A percentile compares a stretch with the other conserved stretches of the same genome.
These are phyloP conservation scores for Meiosimyza decipiens DNA, from an alignment of 2,888 invertebrate species.

Conservation along the genomic window DNA sequence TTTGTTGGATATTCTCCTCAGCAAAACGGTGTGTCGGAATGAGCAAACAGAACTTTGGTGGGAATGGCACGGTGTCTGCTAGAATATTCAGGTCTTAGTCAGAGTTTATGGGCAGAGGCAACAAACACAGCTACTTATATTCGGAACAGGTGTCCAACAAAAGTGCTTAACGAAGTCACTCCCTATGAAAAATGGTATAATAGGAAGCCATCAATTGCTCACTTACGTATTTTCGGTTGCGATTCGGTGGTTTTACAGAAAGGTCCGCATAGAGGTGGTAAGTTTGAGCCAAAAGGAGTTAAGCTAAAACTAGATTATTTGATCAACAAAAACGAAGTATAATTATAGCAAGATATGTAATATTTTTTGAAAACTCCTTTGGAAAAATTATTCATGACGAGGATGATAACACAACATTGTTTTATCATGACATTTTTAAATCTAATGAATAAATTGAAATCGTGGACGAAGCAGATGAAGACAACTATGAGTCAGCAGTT, in stretches of 20 bases:
- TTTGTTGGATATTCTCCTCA: slow-evolving; percentile 43
- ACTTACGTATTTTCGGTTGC: slow-evolving; percentile 38
- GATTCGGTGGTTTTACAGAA: slow-evolving; percentile 39
- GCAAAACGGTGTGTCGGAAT: slow-evolving; percentile 47
- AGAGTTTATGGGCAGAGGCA: slow-evolving; percentile 45
- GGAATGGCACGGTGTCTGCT: slow-evolving; percentile 46
- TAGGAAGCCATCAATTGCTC: too few species aligned
- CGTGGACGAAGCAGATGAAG: too few species aligned
- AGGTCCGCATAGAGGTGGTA: slow-evolving; percentile 34
- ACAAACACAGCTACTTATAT: slow-evolving; percentile 44
- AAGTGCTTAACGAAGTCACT: slow-evolving; percentile 38
- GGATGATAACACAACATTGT: too few species aligned
- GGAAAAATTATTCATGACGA: slow-evolving; percentile 8
- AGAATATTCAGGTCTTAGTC: slow-evolving; percentile 33
- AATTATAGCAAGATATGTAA: slow-evolving; percentile 41
- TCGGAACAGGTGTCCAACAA: slow-evolving; percentile 42
- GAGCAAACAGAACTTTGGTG: slow-evolving; percentile 43
- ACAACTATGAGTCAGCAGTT: too few species aligned
- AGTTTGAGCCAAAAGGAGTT: slow-evolving; percentile 39
- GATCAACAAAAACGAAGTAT: slow-evolving; percentile 37
- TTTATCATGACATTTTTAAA: too few species aligned
- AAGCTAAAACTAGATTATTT: slow-evolving; percentile 40
- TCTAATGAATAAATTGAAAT: too few species aligned
- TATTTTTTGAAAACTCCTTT: slow-evolving; percentile 44
- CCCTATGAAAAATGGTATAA: slow-evolving; percentile 36